Base-by-base conservation (phyloP, 2,113 vertebrate genomes). In the Catharus bicknelli region DNA sequence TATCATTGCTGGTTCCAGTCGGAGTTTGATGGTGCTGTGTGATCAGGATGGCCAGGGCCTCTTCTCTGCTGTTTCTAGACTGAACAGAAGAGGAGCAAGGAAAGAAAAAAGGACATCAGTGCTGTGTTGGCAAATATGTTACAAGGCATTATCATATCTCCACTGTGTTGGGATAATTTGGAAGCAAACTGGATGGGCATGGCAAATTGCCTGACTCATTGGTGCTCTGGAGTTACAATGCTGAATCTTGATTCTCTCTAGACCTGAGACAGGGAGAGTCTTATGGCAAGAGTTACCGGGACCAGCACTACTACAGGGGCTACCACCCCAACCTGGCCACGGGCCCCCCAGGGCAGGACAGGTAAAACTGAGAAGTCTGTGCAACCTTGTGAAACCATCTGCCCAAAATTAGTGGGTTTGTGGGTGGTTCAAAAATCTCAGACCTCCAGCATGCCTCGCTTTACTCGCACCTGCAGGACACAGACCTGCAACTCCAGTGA, bases 271-370 rank as follows among this genome's bases (percentile, higher is more conserved):
- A 85, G 53, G 80, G 75, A 55, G 93, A 97, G 70, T 72, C 94
- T 78, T 84, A 96, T 0, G 3, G 48, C 45, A 88, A 80, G 94
- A 74, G 45, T 34, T 74, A 96, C 36, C 72, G 2, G 72, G 91
- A 93, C 21, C 97, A 89, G 40, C 96, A 94, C 53, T 93, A 96
- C 87, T 88, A 92, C 76, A 51, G 5, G 25, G 97, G 97, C 32
- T 94, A 86, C 54, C 95, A 69, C 27, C 90, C 51, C 30, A 97
- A 96, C 79, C 93, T 95, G 68, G 53, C 38, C 50, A 58, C 7
- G 0, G 61, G 51, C 10, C 50, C 59, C 2, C 85, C 26, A 1
- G 74, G 47, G n/a, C 91, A 66, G 11, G 30, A 90, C 70, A 92
- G 88, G 98, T 98, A 95, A 96, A 95, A 13, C 11, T 32, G 34